Conservation (phyloP, 2,797 vertebrate genomes). For the Carapus acus region DNA sequence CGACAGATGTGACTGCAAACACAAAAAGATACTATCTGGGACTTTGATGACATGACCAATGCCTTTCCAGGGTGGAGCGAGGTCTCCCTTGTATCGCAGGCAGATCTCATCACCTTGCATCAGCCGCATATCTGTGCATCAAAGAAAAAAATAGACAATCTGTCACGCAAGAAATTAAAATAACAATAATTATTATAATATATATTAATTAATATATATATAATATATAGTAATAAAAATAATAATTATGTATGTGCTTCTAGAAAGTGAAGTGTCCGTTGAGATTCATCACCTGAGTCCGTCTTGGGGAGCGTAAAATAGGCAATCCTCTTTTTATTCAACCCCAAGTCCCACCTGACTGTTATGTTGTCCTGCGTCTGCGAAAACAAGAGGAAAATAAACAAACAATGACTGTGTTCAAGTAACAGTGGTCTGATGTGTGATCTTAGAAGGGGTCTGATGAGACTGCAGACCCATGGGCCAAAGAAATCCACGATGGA, state of each 20-base stretch:
- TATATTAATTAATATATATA: too few relatives aligned
- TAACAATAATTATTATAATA: too few relatives aligned
- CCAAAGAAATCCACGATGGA: too few relatives aligned
- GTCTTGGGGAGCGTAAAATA: conserved; percentile 99
- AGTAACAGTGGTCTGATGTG: background rate
- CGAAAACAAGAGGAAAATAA: conserved; percentile 12
- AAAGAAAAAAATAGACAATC: background rate
- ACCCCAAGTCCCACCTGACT: conserved; percentile 97
- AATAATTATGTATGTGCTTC: too few relatives aligned
- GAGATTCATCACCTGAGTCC: conserved; percentile 84
- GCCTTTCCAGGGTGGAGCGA: conserved; percentile 94
- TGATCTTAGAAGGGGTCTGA: background rate
- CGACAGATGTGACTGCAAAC: too few relatives aligned
- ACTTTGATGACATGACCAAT: conserved; percentile 99
- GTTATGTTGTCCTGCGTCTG: conserved; percentile 99
- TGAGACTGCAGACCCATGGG: background rate
- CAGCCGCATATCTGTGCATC: conserved; percentile 88
- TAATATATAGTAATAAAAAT: too few relatives aligned
- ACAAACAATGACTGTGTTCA: too few relatives aligned
- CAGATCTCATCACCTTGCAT: conserved; percentile 99
- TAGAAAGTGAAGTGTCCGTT: too few relatives aligned
- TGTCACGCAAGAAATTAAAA: conserved; percentile 1
- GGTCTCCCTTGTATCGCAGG: conserved; percentile 92
- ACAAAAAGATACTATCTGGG: conserved; percentile 99
- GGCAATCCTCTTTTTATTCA: conserved; percentile 99